Evolutionary conservation across 2,888 invertebrate genomes (phyloP).

Genomic region (Stenotaenia linearis): DNA sequence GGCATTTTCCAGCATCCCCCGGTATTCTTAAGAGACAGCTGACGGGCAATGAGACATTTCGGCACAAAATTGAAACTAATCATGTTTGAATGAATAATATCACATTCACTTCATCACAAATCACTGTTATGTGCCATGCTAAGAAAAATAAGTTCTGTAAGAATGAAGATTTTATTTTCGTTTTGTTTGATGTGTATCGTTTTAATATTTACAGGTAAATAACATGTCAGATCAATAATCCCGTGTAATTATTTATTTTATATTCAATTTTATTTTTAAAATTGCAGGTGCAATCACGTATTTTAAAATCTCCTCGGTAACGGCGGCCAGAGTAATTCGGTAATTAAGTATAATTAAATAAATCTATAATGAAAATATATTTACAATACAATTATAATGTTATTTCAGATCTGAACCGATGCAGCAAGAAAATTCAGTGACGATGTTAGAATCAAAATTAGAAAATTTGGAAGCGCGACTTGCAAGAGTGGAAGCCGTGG

Average conservation of each 20-base stretch:
- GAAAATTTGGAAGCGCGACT: conserved; percentile 64
- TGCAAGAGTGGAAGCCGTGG: background rate
- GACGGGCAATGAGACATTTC: background rate
- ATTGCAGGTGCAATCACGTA: background rate
- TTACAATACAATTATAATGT: background rate
- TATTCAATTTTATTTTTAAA: background rate
- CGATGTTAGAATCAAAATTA: conserved; percentile 55
- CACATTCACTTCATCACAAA: background rate
- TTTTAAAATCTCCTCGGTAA: background rate
- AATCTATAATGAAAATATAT: background rate
- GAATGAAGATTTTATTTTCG: background rate
- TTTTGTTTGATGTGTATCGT: background rate
- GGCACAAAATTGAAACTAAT: background rate
- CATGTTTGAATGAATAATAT: background rate
- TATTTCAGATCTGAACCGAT: background rate
- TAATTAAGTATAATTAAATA: background rate
- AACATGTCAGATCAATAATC: background rate
- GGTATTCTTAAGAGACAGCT: background rate
- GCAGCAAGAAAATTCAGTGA: background rate
- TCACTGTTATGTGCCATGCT: background rate
- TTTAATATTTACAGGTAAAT: background rate
- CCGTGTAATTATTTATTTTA: background rate
- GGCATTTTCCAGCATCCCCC: too few relatives aligned
- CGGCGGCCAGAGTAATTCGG: background rate
- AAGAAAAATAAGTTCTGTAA: background rate